Evolutionary conservation across 2,113 vertebrate genomes (phyloP).

Genomic region (Arothron firmamentum): DNA sequence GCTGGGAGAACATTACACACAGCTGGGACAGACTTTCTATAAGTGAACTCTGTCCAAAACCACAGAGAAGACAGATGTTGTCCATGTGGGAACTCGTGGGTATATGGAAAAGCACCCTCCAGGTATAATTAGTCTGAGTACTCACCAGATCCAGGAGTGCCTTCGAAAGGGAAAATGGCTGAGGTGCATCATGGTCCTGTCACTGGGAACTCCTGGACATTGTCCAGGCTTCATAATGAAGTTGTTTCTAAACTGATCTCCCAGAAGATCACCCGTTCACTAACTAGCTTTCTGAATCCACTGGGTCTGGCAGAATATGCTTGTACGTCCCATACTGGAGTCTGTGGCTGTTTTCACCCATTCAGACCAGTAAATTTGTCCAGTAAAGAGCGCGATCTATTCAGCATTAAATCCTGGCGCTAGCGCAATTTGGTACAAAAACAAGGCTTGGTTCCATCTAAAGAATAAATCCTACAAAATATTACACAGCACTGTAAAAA

Average conservation of each 20-base stretch:
- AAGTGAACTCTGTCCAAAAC: slow-evolving; percentile 17
- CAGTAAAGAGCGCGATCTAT: not conserved
- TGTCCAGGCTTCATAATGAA: slow-evolving; percentile 73
- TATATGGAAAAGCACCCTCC: not conserved
- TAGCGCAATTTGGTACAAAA: too few species aligned
- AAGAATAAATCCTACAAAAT: slow-evolving; percentile 20
- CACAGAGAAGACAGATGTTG: slow-evolving; percentile 32
- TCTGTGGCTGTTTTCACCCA: slow-evolving; percentile 31
- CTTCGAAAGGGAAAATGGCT: slow-evolving; percentile 93
- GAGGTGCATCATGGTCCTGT: slow-evolving; percentile 91
- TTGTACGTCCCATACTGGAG: slow-evolving; percentile 44
- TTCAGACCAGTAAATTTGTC: slow-evolving; percentile 31
- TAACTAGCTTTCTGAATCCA: slow-evolving; percentile 31
- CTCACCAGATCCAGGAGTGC: slow-evolving; percentile 99
- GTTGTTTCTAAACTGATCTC: slow-evolving; percentile 20
- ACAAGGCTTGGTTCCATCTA: too few species aligned
- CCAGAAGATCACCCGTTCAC: slow-evolving; percentile 32
- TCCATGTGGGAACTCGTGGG: not conserved
- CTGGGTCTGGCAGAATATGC: slow-evolving; percentile 25
- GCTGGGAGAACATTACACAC: slow-evolving; percentile 14
- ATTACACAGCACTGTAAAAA: slow-evolving; percentile 41
- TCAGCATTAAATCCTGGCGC: too few species aligned
- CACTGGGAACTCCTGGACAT: slow-evolving; percentile 74
- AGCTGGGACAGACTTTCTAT: slow-evolving; percentile 22
- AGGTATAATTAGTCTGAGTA: slow-evolving; percentile 1